Evolutionary conservation across 2,797 vertebrate genomes (phyloP).

Genomic region (Knipowitschia caucasica): DNA sequence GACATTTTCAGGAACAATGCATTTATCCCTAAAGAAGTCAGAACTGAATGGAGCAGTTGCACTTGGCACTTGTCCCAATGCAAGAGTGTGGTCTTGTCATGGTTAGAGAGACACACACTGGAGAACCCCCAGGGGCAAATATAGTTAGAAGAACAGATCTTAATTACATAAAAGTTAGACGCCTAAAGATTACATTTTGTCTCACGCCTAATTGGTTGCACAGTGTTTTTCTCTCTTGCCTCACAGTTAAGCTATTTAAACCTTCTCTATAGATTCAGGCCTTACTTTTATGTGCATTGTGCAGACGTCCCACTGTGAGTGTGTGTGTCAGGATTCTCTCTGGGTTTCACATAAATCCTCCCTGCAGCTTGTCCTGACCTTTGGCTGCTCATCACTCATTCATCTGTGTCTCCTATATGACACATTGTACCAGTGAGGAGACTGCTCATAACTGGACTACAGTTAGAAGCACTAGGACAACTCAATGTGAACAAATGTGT

Average conservation of each 20-base stretch:
- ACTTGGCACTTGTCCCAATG: no score
- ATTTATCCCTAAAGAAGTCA: no score
- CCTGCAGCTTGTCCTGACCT: slow-evolving; percentile 55
- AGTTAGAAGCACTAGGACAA: background rate
- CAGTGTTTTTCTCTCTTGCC: no score
- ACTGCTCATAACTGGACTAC: background rate
- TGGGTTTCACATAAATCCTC: slow-evolving; percentile 29
- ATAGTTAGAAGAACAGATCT: no score
- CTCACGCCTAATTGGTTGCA: background rate
- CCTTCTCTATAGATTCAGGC: background rate
- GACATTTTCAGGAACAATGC: no score
- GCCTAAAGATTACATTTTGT: no score
- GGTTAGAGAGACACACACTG: no score
- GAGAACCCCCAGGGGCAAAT: no score
- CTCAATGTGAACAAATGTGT: background rate
- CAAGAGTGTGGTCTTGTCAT: no score
- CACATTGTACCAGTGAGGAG: slow-evolving; percentile 1
- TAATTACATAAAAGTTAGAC: no score
- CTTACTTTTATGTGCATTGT: slow-evolving; percentile 3
- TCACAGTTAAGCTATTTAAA: background rate
- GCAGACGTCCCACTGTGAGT: slow-evolving; percentile 16
- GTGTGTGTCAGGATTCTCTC: background rate
- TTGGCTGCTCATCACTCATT: slow-evolving; percentile 45
- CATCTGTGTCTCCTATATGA: slow-evolving; percentile 26
- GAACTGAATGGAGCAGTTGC: no score